These are phyloP conservation scores for Trissonchulus sp. DNA, from an alignment of 2,888 invertebrate species.

Conservation along the genomic window DNA sequence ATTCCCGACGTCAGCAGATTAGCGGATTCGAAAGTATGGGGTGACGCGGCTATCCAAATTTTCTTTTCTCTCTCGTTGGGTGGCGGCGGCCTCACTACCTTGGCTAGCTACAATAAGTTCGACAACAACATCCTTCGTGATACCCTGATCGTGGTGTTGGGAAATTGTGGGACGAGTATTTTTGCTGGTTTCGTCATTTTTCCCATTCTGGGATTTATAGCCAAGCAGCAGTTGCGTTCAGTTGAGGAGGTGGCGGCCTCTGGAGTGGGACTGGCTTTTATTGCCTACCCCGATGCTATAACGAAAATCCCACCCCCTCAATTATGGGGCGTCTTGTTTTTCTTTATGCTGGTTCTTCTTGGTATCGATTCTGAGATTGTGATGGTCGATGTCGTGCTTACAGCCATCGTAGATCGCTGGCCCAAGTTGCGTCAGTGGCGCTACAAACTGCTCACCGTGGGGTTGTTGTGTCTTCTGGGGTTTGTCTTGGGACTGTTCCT, in stretches of 20 bases:
- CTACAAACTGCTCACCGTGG: slow-evolving; percentile 25
- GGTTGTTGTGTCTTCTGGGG: slow-evolving; percentile 26
- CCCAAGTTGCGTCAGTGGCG: slow-evolving; percentile 43
- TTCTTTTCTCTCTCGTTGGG: slow-evolving; percentile 29
- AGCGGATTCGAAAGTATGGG: slow-evolving; percentile 25
- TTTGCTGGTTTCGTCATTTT: slow-evolving; percentile 31
- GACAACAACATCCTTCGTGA: slow-evolving; percentile 29
- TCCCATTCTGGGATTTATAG: slow-evolving; percentile 28
- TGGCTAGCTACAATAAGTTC: slow-evolving; percentile 29
- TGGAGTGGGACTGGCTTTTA: slow-evolving; percentile 19
- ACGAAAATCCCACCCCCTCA: slow-evolving; percentile 10
- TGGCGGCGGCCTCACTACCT: slow-evolving; percentile 27
- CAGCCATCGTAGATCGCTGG: slow-evolving; percentile 56
- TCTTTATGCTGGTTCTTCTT: slow-evolving; percentile 28
- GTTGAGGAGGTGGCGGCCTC: slow-evolving; percentile 18
- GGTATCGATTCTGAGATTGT: slow-evolving; percentile 21
- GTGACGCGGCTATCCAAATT: slow-evolving; percentile 26
- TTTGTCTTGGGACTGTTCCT: slow-evolving; percentile 31
- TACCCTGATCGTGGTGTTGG: slow-evolving; percentile 28
- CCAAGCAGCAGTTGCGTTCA: not conserved
- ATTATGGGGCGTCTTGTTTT: slow-evolving; percentile 27
- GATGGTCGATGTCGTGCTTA: slow-evolving; percentile 55
- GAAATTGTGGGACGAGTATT: slow-evolving; percentile 28
- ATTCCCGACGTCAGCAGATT: slow-evolving; percentile 27
- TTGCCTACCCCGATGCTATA: slow-evolving; percentile 28